Evolutionary conservation across 1,140 invertebrate genomes (phyloP).

Genomic region (Drosophila chauvacae): DNA sequence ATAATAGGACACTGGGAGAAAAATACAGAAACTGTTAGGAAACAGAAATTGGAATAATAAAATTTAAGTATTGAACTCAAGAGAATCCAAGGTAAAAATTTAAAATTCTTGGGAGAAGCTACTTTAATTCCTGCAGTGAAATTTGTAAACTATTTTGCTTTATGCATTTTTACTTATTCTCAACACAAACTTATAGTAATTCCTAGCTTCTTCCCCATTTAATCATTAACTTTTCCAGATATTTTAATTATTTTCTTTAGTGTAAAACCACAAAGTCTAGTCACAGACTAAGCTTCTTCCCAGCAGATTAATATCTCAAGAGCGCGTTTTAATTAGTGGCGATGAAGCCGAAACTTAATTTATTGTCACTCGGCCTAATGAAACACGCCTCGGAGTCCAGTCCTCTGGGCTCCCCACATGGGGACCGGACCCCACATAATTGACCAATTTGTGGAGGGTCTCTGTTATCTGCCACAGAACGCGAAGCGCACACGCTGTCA

Average conservation of each 20-base stretch:
- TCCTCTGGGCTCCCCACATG: constrained; percentile 30
- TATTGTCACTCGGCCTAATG: constrained; percentile 82
- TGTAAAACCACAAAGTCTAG: constrained; percentile 20
- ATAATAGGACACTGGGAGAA: constrained; percentile 3
- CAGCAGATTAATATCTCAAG: constrained; percentile 82
- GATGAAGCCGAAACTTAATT: constrained; percentile 72
- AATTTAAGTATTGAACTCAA: background rate
- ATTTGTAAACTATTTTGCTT: no score
- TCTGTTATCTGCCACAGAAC: constrained; percentile 17
- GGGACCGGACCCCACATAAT: constrained; percentile 51
- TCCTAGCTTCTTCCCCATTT: no score
- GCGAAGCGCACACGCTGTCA: constrained; percentile 76
- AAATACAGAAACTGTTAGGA: background rate
- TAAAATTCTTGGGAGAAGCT: no score
- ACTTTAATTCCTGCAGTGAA: no score
- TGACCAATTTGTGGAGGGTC: constrained; percentile 71
- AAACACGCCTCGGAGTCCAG: constrained; percentile 58
- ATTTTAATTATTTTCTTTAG: background rate
- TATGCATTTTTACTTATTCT: no score
- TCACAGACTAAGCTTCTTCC: constrained; percentile 67
- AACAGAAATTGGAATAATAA: no score
- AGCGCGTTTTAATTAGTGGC: constrained; percentile 78
- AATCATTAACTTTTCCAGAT: background rate
- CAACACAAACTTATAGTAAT: no score
- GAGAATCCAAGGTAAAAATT: no score